A percentile compares a stretch with the other conserved stretches of the same genome.
Evolutionary conservation across 2,797 vertebrate genomes (phyloP).

Genomic region (Anniella stebbinsi): DNA sequence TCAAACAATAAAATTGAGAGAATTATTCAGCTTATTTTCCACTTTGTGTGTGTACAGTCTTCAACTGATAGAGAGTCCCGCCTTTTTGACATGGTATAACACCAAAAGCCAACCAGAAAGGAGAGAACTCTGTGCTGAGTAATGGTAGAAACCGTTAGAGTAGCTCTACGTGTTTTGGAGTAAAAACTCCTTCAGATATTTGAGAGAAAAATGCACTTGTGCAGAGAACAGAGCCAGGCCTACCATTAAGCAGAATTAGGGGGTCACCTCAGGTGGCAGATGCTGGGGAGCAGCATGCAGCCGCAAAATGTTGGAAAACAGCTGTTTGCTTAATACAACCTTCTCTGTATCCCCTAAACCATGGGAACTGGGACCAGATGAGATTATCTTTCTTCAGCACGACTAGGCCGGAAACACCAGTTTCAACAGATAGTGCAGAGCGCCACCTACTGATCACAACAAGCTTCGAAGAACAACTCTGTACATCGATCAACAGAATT

Average conservation of each 20-base stretch:
- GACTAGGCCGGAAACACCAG: not conserved
- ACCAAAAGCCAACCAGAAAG: not conserved
- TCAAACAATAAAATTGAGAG: constrained; percentile 64
- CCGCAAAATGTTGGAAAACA: too few relatives aligned
- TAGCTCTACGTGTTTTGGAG: too few relatives aligned
- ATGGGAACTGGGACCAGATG: not conserved
- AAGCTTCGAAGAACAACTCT: not conserved
- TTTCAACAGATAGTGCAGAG: not conserved
- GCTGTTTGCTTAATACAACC: too few relatives aligned
- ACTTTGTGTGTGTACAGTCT: fast-evolving
- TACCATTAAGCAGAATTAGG: too few relatives aligned
- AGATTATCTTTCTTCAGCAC: not conserved
- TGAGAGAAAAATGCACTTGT: too few relatives aligned
- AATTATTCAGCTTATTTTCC: constrained; percentile 29
- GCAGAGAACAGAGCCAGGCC: too few relatives aligned
- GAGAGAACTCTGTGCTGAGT: not conserved
- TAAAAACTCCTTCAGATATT: too few relatives aligned
- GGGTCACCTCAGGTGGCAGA: too few relatives aligned
- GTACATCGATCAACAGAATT: not conserved
- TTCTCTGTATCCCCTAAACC: too few relatives aligned
- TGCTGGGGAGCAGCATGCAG: too few relatives aligned
- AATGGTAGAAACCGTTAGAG: too few relatives aligned
- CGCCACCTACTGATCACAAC: constrained; percentile 9
- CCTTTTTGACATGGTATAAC: too few relatives aligned
- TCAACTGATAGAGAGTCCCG: not conserved